Evolutionary conservation across 2,888 invertebrate genomes (phyloP), one percentile per base, ranked within the genome.

Genomic region (Vandiemenella viatica): DNA sequence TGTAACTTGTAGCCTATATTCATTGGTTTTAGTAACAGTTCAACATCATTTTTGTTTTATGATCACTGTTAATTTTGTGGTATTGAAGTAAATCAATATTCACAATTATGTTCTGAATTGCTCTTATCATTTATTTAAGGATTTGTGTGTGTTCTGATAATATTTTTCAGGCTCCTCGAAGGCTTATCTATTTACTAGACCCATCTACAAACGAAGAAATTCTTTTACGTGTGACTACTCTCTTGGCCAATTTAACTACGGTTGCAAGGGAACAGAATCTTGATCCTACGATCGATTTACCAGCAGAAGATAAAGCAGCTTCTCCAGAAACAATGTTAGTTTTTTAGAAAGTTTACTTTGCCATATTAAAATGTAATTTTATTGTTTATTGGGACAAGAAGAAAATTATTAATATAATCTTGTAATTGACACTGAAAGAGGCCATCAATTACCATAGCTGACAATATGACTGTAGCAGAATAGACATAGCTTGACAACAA

Each of bases 291-390:
- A 61, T 65, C 21, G 67, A 68, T 53, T 63, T 73, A 10, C 73
- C 73, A 15, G 60, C 67, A 1, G 67, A 67, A 53, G 68, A 70
- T 52, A 72, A 72, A 57, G 72, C 72, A 6, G 65, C 72, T 15
- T 70, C 72, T 5, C 72, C 73, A 4, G 72, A 73, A 55, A 73
- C 73, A 20, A 67, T 73, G 66, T 71, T 65, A 59, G 59, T 58
- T 17, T 13, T 45, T 43, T 19, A 13, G 3, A 32, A 13, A 32
- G 32, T 13, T 32, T 32, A 32, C n/a, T 32, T 10, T 32, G n/a
- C 32, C n/a, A 13, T 10, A 2, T 32, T 13, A 32, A 32, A 32
- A 32, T 32, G 32, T 13, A 41, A 15, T 41, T 17, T 41, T 17
- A 5, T 17, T 41, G n/a, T 41, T 5, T 17, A 18, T 41, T 41